Evolutionary conservation across 1,140 invertebrate genomes (phyloP), one percentile per base, ranked within the genome.

Genomic region (Rhopalosiphum padi): DNA sequence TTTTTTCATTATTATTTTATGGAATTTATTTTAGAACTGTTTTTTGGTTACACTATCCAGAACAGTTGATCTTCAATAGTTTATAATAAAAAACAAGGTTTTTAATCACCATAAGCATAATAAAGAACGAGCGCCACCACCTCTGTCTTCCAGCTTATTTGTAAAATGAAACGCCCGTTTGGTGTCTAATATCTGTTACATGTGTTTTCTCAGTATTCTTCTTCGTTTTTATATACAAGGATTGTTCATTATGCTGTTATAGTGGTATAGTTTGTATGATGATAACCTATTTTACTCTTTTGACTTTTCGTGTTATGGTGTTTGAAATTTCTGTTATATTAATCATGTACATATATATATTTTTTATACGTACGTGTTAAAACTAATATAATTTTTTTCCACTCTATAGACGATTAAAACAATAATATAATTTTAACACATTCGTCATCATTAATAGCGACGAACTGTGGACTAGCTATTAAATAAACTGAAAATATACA

Each of bases 101-200:
- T 51, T 90, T 90, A 68, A 90, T 90, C 55, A 90, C 37, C 89
- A 60, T 90, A 68, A 90, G 25, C 89, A 68, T 43, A 90, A 53
- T 53, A 55, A 90, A 43, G 55, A 90, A 68, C 25, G 37, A 68
- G 37, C 89, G 37, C 41, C 89, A 41, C 37, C 89, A 46, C 53
- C 68, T 25, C 5, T 37, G 87, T 89, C n/a, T 48, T 88, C 87
- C n/a, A 53, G 46, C 43, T 37, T 85, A 85, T 46, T 30, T 90
- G 88, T 90, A 90, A 90, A 90, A 90, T 37, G 53, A 90, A 46
- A 90, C 55, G 89, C 25, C 37, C 43, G 89, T 90, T 60, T 25
- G 89, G 89, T 68, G 89, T 90, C 89, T 68, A n/a, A 68, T 90
- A 37, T 90, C 89, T 43, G 89, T 68, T 90, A 68, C 89, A 90